Conservation (phyloP, 2,113 vertebrate species). For the Eudyptes chrysolophus region DNA sequence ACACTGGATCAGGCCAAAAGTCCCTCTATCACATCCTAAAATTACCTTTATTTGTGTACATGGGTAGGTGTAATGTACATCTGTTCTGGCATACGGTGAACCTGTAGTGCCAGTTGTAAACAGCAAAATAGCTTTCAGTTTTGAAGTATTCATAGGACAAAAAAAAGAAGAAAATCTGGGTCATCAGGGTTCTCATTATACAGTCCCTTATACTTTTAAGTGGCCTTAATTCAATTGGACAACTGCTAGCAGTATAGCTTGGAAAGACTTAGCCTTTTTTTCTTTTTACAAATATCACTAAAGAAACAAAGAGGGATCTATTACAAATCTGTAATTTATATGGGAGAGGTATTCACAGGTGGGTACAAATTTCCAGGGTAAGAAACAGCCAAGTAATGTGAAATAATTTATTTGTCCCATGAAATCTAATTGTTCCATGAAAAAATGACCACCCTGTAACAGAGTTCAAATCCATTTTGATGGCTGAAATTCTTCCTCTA, state of each 20-base stretch:
- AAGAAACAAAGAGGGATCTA: neutral
- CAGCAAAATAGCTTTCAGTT: neutral
- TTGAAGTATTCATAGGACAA: neutral
- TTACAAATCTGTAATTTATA: neutral
- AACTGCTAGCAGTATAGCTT: neutral
- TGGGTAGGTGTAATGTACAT: neutral
- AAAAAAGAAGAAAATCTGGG: neutral
- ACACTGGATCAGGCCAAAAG: neutral
- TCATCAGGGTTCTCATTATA: neutral
- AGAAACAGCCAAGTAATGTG: neutral
- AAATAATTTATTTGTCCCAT: neutral
- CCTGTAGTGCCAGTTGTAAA: neutral
- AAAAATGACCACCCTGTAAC: neutral
- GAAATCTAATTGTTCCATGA: neutral
- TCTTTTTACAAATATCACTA: neutral
- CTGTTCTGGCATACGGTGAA: neutral
- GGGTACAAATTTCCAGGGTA: neutral
- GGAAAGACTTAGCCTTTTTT: neutral
- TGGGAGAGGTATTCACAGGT: neutral
- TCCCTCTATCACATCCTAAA: neutral
- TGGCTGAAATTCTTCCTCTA: neutral
- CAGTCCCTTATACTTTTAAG: neutral
- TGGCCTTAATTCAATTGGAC: neutral
- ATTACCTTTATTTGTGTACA: neutral
- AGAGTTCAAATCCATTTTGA: neutral